A percentile compares a stretch with the other conserved stretches of the same genome.
phyloP scores from a whole-genome alignment of 2,888 invertebrate species.

The Callinectes sapidus region DNA sequence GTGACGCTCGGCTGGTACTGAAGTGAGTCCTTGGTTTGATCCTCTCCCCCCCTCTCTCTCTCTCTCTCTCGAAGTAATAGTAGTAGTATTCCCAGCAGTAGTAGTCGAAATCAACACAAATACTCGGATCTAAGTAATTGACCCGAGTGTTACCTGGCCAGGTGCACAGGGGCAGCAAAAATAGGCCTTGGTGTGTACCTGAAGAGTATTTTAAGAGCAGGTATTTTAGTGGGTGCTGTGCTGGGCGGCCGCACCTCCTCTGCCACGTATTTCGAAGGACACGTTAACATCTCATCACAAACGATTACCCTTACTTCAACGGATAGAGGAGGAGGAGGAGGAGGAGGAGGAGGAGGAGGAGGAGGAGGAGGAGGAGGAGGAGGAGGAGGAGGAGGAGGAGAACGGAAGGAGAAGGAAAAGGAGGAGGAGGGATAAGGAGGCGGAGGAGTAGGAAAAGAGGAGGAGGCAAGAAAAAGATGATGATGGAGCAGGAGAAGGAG shows the following conservation, averaged over 20 bases:
- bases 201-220: background rate
- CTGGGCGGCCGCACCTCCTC: background rate
- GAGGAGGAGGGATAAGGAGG: too few relatives aligned
- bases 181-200: slow-evolving; percentile 33
- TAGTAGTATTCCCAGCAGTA: background rate
- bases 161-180: slow-evolving; percentile 24
- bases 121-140: background rate
- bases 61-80: background rate
- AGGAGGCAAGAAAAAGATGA: too few relatives aligned
- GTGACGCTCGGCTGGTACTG: background rate
- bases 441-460: too few relatives aligned
- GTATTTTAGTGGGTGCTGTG: slow-evolving; percentile 14
- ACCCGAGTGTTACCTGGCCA: background rate
- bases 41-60: background rate
- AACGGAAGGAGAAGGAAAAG: too few relatives aligned
- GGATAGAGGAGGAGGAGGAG: background rate
- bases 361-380: too few relatives aligned
- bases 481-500: too few relatives aligned
- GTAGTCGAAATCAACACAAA: background rate
- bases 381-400: background rate
- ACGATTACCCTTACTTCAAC: background rate
- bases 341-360: too few relatives aligned
- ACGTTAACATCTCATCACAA: background rate
- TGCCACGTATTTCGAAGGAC: background rate
- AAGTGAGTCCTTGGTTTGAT: background rate